A percentile compares a stretch with the other conserved stretches of the same genome.
These are phyloP conservation scores for Bilobella aurantiaca DNA, from an alignment of 1,140 invertebrate genomes.

Conservation along the genomic window DNA sequence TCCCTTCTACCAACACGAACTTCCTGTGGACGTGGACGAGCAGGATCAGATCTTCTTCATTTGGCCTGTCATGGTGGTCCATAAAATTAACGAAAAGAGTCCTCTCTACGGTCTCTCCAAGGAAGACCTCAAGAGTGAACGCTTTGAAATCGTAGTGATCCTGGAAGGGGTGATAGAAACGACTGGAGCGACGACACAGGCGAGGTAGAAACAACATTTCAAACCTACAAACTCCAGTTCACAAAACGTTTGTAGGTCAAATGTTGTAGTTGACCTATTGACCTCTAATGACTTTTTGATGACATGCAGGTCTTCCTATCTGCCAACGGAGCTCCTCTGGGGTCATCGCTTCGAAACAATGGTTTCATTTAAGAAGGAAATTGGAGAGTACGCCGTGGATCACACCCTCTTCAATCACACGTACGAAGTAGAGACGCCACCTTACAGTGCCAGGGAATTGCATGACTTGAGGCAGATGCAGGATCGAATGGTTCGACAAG, in stretches of 20 bases:
- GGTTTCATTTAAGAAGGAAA: slow-evolving; percentile 81
- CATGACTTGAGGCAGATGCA: too few species aligned
- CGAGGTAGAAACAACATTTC: too few species aligned
- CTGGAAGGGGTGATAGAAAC: slow-evolving; percentile 90
- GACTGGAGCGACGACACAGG: slow-evolving; percentile 78
- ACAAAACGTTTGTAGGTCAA: background rate
- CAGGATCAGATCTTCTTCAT: slow-evolving; percentile 80
- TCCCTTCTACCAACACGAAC: slow-evolving; percentile 69
- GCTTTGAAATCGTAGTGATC: slow-evolving; percentile 92
- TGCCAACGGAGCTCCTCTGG: slow-evolving; percentile 88
- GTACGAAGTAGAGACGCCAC: slow-evolving; percentile 77
- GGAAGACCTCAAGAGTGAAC: slow-evolving; percentile 73
- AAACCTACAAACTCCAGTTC: too few species aligned
- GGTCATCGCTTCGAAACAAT: slow-evolving; percentile 81
- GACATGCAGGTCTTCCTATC: slow-evolving; percentile 74
- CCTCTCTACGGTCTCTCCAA: slow-evolving; percentile 82
- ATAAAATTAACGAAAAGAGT: slow-evolving; percentile 55
- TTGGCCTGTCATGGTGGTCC: slow-evolving; percentile 83
- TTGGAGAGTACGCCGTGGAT: slow-evolving; percentile 86
- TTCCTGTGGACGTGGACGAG: slow-evolving; percentile 79
- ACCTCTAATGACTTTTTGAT: slow-evolving; percentile 13
- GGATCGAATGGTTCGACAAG: too few species aligned
- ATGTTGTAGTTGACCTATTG: too few species aligned
- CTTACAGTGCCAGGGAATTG: slow-evolving; percentile 76
- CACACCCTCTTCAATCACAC: slow-evolving; percentile 89